Base-by-base conservation (phyloP, 1,140 invertebrate genomes). In the Eueides isabella region DNA sequence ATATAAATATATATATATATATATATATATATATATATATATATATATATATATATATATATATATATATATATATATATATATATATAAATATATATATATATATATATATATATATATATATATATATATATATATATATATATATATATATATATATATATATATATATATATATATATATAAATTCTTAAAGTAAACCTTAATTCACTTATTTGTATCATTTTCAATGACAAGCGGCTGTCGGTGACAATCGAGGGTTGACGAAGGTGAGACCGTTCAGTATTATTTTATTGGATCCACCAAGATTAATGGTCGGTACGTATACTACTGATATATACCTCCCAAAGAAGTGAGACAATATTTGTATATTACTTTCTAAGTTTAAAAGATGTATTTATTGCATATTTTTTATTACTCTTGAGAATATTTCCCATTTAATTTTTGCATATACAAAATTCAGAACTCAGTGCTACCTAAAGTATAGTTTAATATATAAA, bases 191-290 rank as follows among this genome's bases (percentile, higher is more conserved):
- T 55, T 4, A 23, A 55, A 12, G 23, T 55, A 55, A 55, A 12
- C 48, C 48, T 69, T 31, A 61, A 55, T 61, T 61, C 67, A 69
- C 67, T 69, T 61, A 44, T 33, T 31, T 30, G 67, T 69, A 61
- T 69, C 67, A 69, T 69, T 35, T 69, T 33, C 30, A 19, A 23
- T 69, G 67, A 69, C 30, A 61, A 69, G 61, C 44, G 33, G 48
- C 48, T 29, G 29, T 16, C 66, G 41, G 44, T 55, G 66, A 61
- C 48, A 35, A 61, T 31, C 9, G 41, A 38, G 23, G 23, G 19
- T 26, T 69, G 67, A 69, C 67, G 33, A 69, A 55, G 67, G 67
- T 69, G 31, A 26, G 67, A 61, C 67, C 19, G 41, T 67, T 67
- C 28, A 31, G 19, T 55, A 55, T 55, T 67, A 55, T 63, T 63